A percentile compares a stretch with the other conserved stretches of the same genome.
Conservation (phyloP, 2,797 vertebrate genomes). For the Dermochelys coriacea region DNA sequence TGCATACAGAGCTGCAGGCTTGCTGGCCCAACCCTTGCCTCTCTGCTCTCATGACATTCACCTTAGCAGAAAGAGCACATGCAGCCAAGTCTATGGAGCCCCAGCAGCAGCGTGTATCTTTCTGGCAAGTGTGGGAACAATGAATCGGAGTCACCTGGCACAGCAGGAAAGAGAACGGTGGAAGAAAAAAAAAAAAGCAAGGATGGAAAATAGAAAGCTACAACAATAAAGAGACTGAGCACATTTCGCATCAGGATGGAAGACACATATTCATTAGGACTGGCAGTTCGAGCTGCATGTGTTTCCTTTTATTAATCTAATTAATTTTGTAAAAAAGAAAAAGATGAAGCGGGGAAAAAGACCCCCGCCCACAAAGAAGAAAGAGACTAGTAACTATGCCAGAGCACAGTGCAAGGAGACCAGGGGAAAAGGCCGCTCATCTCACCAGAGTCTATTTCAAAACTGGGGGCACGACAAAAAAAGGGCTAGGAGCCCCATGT, state of each 20-base stretch:
- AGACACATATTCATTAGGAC: constrained; percentile 14
- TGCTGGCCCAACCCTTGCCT: constrained; percentile 17
- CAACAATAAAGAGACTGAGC: not conserved
- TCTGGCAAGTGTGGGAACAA: not conserved
- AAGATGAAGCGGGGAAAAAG: not conserved
- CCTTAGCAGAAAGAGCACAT: not conserved
- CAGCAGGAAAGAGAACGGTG: not conserved
- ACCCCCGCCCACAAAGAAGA: not conserved
- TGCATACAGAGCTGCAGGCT: not conserved
- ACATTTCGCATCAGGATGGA: constrained; percentile 12
- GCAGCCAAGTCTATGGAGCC: constrained; percentile 9
- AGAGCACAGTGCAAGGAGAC: not conserved
- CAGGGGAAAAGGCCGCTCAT: not conserved
- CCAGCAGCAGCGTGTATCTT: constrained; percentile 25
- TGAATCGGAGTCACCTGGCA: not conserved
- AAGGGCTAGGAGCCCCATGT: not conserved
- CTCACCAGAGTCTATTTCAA: not conserved
- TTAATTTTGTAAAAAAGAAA: not conserved
- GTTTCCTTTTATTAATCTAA: not conserved
- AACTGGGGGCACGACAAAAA: not conserved
- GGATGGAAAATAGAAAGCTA: constrained; percentile 8
- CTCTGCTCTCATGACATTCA: not conserved
- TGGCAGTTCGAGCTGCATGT: not conserved
- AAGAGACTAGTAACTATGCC: not conserved
- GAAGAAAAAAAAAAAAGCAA: not conserved